Evolutionary conservation across 2,888 invertebrate genomes (phyloP).

Genomic region (Lissonota sp.): DNA sequence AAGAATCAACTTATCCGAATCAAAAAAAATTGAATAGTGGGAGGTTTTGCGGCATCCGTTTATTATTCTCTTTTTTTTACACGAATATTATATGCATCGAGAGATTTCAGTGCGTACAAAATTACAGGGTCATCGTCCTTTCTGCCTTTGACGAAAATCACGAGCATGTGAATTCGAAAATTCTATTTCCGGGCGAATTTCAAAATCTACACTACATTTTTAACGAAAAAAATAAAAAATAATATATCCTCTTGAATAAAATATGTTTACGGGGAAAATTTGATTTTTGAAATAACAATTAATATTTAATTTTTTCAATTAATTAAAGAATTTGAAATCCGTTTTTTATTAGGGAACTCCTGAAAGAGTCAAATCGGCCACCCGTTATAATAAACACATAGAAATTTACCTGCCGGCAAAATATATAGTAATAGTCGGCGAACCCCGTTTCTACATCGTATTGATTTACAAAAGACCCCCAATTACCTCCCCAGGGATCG

Average conservation of each 20-base stretch:
- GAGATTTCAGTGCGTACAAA: constrained; percentile 46
- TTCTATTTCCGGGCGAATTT: not conserved
- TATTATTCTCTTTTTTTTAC: constrained; percentile 11
- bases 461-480: constrained; percentile 77
- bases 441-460: constrained; percentile 67
- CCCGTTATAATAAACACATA: constrained; percentile 22
- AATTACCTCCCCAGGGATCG: constrained; percentile 66
- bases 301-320: not conserved
- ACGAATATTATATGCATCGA: constrained; percentile 46
- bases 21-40: constrained; percentile 60
- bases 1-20: constrained; percentile 55
- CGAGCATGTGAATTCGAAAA: not conserved
- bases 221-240: too few species aligned
- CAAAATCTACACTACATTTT: too few species aligned
- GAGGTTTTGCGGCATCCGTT: constrained; percentile 54
- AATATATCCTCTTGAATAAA: too few species aligned
- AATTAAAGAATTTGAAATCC: too few species aligned
- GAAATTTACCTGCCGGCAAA: constrained; percentile 55
- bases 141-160: not conserved
- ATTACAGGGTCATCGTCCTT: constrained; percentile 30
- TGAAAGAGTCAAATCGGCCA: constrained; percentile 8
- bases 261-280: too few species aligned
- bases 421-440: constrained; percentile 65
- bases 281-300: not conserved
- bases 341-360: too few species aligned